Evolutionary conservation across 2,797 vertebrate genomes (phyloP), one percentile per base, ranked within the genome.

Genomic region (Sus cebifrons): DNA sequence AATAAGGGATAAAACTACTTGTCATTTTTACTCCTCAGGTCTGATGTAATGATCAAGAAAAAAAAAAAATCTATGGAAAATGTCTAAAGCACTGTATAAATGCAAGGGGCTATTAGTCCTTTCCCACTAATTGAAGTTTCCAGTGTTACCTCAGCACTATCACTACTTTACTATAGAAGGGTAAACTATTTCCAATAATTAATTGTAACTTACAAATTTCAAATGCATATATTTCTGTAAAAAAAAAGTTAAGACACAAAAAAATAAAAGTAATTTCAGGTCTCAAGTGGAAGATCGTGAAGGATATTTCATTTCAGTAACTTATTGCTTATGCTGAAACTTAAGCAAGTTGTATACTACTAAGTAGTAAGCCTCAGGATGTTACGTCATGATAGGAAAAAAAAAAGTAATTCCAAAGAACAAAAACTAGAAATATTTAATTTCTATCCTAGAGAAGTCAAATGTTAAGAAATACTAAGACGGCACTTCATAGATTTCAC

Each of bases 221-320:
- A 92, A 62, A 56, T 64, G 56, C 60, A 21, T 17, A 79, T n/a
- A 81, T 78, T 79, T 91, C 25, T 77, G 27, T 67, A 77, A 82
- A 81, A 68, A 70, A 95, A 36, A 8, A 14, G 25, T 71, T 81
- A 82, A 70, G 65, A 71, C 5, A 96, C 2, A 78, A 67, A 44
- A 40, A 93, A 90, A 85, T 74, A 91, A 93, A 92, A 84, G 81
- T 49, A 81, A 86, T 58, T 85, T 87, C 86, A 54, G 49, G 18
- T 79, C 70, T 83, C 62, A 74, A 71, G 54, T 62, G 36, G 58
- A 75, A 92, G 18, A 93, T 40, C 14, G 0, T 65, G 23, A 94
- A 95, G 58, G 82, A 29, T 71, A 88, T 78, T 65, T 94, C 71
- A 77, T n/a, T 75, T 83, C 36, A 71, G 20, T 89, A 58, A 89